phyloP scores from a whole-genome alignment of 1,140 invertebrate species.

The Zeugodacus cucurbitae region DNA sequence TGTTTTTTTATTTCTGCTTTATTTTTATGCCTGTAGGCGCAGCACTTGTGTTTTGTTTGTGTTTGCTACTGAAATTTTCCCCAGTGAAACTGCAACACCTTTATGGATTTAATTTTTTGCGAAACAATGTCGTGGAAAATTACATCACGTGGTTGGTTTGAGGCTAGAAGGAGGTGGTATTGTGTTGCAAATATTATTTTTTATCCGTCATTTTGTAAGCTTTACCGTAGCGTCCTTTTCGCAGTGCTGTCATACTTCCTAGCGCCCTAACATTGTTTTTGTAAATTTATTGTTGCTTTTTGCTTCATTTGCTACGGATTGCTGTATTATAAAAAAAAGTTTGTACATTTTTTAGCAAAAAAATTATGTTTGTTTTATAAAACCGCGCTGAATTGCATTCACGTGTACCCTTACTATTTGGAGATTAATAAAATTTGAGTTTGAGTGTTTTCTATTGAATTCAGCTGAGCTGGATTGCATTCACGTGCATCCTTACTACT shows the following conservation, averaged over 20 bases:
- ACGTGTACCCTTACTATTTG: neutral
- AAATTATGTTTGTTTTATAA: neutral
- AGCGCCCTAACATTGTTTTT: neutral
- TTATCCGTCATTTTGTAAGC: neutral
- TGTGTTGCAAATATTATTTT: neutral
- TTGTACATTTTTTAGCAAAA: too few relatives aligned
- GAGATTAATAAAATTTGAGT: neutral
- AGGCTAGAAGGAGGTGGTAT: neutral
- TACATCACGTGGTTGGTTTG: neutral
- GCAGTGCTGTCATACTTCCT: neutral
- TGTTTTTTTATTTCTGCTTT: neutral
- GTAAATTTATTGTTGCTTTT: neutral
- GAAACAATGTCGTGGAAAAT: slow-evolving; percentile 16
- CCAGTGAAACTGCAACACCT: neutral
- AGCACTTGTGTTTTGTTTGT: neutral
- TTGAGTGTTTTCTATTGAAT: neutral
- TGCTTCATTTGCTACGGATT: neutral
- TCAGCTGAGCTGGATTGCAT: neutral
- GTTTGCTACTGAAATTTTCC: neutral
- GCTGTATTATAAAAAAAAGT: neutral
- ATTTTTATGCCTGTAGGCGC: neutral
- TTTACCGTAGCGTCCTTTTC: neutral
- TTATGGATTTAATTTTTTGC: neutral
- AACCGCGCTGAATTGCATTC: neutral
- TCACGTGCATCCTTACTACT: neutral